Evolutionary conservation across 2,888 invertebrate species (phyloP), one percentile per base, ranked within the genome.

Genomic region (Cristatella mucedo): DNA sequence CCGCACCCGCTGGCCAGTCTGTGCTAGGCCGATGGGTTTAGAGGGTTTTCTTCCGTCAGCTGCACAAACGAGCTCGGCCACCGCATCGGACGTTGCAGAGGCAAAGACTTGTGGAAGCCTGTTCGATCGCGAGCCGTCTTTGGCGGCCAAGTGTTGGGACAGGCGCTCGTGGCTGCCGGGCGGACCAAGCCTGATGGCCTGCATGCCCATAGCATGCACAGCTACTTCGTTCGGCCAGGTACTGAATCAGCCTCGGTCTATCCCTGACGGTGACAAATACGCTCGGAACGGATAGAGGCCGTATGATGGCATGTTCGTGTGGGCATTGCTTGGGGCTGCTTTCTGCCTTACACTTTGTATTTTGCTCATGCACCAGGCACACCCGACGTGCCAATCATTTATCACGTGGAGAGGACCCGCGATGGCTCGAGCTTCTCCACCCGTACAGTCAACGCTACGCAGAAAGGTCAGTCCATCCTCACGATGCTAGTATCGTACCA

Each of bases 111-210:
- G 15, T 59, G 56, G 55, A 52, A 53, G 22, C 57, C 58, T 4
- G 22, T 33, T 4, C 43, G 41, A 3, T 50, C 53, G 3, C 43
- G 54, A 16, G 56, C 52, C 21, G 61, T 67, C 11, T 67, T 60
- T 50, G 68, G 68, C 20, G 68, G 68, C 29, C 60, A 62, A 47
- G 62, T 67, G 15, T 57, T 67, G 5, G 66, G 66, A 7, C 67
- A 67, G 45, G 61, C 67, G 3, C 45, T 68, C 32, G 57, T 58
- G 11, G 66, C 67, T 2, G 65, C 66, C 13, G 52, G 54, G 13
- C 54, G 57, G 19, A 68, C 67, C n/a, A 61, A 65, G 3, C 53
- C 54, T 2, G 44, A 49, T 18, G 53, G 55, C 24, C 57, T 60
- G 33, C 55, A 59, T 41, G 55, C 60, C 2, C 66, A 68, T 49